Evolutionary conservation across 2,113 vertebrate genomes (phyloP).

Genomic region (Ceyx margarethae): DNA sequence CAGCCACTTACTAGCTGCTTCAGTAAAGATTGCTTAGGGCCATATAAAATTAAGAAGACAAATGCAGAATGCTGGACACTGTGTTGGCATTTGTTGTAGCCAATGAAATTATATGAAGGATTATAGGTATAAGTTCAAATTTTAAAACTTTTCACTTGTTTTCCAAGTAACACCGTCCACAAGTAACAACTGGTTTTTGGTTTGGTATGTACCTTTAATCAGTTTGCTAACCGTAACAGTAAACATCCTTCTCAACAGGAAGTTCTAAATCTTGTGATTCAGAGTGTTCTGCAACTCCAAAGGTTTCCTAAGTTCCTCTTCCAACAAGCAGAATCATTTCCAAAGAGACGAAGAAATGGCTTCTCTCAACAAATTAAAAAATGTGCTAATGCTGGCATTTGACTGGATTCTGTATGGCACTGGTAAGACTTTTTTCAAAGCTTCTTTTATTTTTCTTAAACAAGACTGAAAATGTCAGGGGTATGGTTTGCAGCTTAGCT

Average conservation of each 20-base stretch:
- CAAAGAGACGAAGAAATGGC: constrained; percentile 53
- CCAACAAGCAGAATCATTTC: constrained; percentile 15
- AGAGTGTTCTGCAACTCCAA: neutral
- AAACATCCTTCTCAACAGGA: constrained; percentile 52
- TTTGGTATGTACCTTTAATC: constrained; percentile 25
- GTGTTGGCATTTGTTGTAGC: neutral
- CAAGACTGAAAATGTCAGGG: neutral
- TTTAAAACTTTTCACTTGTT: neutral
- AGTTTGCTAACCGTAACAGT: neutral
- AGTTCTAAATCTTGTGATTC: constrained; percentile 34
- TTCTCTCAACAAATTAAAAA: neutral
- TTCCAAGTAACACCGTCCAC: neutral
- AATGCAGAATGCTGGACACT: neutral
- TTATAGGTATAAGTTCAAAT: neutral
- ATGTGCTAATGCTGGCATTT: neutral
- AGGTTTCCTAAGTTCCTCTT: constrained; percentile 67
- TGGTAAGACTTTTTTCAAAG: constrained; percentile 63
- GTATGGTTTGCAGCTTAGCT: neutral
- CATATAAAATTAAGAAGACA: neutral
- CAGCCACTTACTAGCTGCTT: neutral
- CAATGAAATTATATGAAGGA: neutral
- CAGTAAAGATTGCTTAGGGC: neutral
- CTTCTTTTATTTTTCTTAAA: neutral
- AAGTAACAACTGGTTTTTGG: neutral
- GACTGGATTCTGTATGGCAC: constrained; percentile 39